phyloP scores from a whole-genome alignment of 2,888 invertebrate species.

The Spatulosminthurus flaviceps region DNA sequence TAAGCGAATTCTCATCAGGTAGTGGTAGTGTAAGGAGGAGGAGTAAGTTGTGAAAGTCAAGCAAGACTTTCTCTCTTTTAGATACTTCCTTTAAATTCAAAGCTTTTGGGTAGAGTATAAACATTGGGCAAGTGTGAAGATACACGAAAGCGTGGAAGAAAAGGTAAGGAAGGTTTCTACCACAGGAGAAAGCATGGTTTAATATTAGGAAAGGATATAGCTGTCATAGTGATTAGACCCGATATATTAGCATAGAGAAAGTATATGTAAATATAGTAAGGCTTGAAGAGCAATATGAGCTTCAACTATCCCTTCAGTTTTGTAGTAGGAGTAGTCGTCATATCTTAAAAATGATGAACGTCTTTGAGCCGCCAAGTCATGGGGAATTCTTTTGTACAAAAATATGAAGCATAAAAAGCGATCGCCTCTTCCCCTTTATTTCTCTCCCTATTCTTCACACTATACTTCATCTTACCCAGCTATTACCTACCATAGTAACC shows the following conservation, averaged over 20 bases:
- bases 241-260: conserved; percentile 29
- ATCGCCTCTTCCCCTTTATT: background rate
- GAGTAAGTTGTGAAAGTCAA: background rate
- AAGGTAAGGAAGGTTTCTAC: conserved; percentile 15
- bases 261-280: no score
- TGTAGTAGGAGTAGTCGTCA: no score
- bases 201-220: background rate
- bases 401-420: background rate
- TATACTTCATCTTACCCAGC: conserved; percentile 18
- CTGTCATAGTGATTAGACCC: conserved; percentile 35
- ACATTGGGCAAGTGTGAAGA: conserved; percentile 1
- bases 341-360: conserved; percentile 47
- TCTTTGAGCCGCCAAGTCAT: conserved; percentile 28
- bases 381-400: background rate
- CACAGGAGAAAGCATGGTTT: no score
- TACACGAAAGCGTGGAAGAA: background rate
- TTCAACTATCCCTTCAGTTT: no score
- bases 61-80: no score
- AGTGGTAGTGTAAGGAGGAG: background rate
- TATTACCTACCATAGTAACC: background rate
- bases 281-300: background rate
- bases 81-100: no score
- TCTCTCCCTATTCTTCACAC: conserved; percentile 1
- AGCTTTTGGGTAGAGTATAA: no score
- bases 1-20: conserved; percentile 44